phyloP scores from a whole-genome alignment of 2,113 vertebrate genomes.

The Plecturocebus donacophilus region DNA sequence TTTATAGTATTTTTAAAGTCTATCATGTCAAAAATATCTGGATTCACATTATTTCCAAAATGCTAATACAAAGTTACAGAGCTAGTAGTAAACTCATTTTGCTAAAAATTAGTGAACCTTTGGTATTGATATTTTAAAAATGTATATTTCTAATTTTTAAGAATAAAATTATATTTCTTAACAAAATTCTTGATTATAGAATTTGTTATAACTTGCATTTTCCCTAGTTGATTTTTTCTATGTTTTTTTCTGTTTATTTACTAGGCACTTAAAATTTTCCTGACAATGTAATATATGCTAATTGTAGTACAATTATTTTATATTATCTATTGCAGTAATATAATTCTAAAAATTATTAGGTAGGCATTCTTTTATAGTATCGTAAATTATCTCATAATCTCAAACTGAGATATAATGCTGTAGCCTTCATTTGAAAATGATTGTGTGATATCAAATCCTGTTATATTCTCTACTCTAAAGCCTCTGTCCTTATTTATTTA shows the following conservation, averaged over 20 bases:
- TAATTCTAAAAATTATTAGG: not conserved
- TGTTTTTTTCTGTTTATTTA: not conserved
- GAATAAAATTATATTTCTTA: not conserved
- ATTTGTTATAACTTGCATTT: not conserved
- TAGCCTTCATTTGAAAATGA: not conserved
- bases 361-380: not conserved
- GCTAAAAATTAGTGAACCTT: not conserved
- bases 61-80: not conserved
- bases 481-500: not conserved
- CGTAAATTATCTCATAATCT: not conserved
- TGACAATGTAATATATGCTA: not conserved
- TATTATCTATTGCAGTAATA: not conserved
- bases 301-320: not conserved
- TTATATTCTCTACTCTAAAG: not conserved
- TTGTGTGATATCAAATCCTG: not conserved
- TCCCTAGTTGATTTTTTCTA: not conserved
- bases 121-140: not conserved
- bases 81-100: not conserved
- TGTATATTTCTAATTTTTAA: not conserved
- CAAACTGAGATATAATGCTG: not conserved
- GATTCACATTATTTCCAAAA: constrained; percentile 6
- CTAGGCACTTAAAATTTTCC: not conserved
- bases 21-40: not conserved
- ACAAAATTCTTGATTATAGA: not conserved
- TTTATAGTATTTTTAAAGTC: not conserved